Percentiles rank a stretch among this genome's conserved stretches.
These are phyloP conservation scores for Octodon degus DNA, from an alignment of 2,113 vertebrate species.

Conservation along the genomic window DNA sequence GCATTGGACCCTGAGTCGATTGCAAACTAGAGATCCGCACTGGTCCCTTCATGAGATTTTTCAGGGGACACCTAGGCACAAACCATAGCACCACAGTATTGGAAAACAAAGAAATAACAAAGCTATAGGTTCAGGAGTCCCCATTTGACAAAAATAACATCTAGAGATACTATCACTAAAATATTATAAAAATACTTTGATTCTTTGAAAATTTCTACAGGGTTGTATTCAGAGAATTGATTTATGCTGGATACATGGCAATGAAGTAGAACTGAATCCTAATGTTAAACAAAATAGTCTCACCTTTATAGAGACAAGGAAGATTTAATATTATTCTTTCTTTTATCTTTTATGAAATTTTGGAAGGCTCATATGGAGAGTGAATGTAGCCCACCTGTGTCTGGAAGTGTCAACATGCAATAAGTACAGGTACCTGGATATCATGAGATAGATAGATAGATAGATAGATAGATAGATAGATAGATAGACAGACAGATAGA, in stretches of 20 bases:
- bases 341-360: neutral
- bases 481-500: too few relatives aligned
- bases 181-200: neutral
- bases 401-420: neutral
- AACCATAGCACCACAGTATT: neutral
- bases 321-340: neutral
- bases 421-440: neutral
- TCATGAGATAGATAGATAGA: neutral
- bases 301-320: neutral
- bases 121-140: neutral
- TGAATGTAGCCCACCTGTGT: neutral
- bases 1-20: too few relatives aligned
- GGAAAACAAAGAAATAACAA: neutral
- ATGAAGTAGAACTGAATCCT: neutral
- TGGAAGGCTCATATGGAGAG: fast-evolving
- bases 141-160: neutral
- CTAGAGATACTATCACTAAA: neutral
- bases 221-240: neutral
- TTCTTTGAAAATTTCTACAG: neutral
- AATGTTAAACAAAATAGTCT: neutral
- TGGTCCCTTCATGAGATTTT: too few relatives aligned
- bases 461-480: too few relatives aligned
- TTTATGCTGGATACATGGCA: neutral
- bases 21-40: too few relatives aligned
- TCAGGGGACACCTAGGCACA: too few relatives aligned